Evolutionary conservation across 2,113 vertebrate genomes (phyloP).

Genomic region (Panthera uncia): DNA sequence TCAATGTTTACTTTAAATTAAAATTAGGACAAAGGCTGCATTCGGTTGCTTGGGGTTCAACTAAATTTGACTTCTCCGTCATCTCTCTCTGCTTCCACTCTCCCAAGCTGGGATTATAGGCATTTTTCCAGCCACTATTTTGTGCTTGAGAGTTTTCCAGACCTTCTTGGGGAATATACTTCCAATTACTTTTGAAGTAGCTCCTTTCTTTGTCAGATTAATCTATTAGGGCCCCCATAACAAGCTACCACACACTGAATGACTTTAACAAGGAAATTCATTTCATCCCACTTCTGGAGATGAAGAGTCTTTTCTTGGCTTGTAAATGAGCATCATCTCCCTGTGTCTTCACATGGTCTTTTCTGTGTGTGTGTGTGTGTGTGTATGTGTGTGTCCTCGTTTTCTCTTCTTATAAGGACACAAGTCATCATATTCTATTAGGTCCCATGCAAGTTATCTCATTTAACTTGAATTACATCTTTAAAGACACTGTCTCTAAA

Average conservation of each 20-base stretch:
- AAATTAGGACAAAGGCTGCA: not conserved
- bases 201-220: not conserved
- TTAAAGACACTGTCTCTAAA: not conserved
- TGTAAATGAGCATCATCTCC: not conserved
- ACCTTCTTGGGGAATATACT: not conserved
- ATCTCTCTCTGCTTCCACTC: not conserved
- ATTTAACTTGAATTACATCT: not conserved
- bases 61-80: not conserved
- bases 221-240: not conserved
- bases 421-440: not conserved
- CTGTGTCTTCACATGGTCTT: not conserved
- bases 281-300: not conserved
- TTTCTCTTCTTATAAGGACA: not conserved
- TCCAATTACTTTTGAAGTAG: not conserved
- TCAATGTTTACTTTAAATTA: not conserved
- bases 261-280: not conserved
- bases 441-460: not conserved
- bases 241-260: not conserved
- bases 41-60: not conserved
- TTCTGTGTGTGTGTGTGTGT: not conserved
- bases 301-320: not conserved
- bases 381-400: not conserved
- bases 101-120: not conserved
- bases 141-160: not conserved
- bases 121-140: not conserved